These are phyloP conservation scores for Nipponia nippon DNA, from an alignment of 2,113 vertebrate genomes.

Conservation along the genomic window DNA sequence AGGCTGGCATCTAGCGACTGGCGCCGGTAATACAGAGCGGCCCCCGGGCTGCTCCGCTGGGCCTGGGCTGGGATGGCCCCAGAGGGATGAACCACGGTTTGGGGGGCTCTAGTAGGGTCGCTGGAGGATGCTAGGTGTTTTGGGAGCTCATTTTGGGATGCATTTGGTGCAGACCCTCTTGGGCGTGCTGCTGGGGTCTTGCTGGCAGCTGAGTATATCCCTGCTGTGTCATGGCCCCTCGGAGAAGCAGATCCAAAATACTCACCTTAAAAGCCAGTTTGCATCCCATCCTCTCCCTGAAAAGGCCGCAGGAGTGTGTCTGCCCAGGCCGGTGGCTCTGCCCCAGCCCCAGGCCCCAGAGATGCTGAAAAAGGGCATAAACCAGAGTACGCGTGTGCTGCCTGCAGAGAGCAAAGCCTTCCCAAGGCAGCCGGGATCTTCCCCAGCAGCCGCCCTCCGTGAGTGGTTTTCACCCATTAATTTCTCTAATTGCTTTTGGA, in stretches of 20 bases:
- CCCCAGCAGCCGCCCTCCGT: fast-evolving
- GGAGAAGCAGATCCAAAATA: background rate
- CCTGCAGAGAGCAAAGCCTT: background rate
- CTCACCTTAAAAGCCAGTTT: background rate
- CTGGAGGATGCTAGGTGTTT: background rate
- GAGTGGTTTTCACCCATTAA: background rate
- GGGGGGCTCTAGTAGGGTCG: background rate
- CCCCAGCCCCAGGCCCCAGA: background rate
- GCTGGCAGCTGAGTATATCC: background rate
- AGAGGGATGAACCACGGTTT: fast-evolving
- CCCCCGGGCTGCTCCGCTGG: background rate
- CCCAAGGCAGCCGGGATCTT: background rate
- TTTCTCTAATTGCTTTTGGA: slow-evolving; percentile 14
- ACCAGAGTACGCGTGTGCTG: background rate
- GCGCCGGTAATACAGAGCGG: background rate
- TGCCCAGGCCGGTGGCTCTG: background rate
- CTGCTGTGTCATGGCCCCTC: fast-evolving
- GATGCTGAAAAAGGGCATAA: background rate
- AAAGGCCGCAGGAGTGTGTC: background rate
- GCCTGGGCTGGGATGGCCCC: too few species aligned
- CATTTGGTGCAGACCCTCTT: fast-evolving
- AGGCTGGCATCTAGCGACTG: background rate
- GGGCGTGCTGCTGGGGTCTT: background rate
- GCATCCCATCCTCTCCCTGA: background rate
- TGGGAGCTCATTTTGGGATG: background rate